These are phyloP conservation scores for Calliphora vomitoria DNA, from an alignment of 2,888 invertebrate genomes.

Conservation along the genomic window DNA sequence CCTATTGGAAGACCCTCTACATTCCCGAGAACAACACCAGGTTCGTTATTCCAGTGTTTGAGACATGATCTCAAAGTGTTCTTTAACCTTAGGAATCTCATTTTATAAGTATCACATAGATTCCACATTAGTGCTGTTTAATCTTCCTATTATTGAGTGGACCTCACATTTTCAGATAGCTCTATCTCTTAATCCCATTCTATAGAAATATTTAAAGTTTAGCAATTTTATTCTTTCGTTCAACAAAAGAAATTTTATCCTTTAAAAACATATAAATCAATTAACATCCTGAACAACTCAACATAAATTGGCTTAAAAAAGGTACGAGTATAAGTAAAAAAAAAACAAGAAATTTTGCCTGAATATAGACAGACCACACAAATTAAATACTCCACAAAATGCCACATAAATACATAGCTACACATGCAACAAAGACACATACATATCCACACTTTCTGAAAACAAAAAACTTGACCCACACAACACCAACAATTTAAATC, in stretches of 20 bases:
- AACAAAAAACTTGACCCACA: slow-evolving; percentile 36
- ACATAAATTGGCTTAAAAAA: slow-evolving; percentile 20
- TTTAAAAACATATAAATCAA: slow-evolving; percentile 14
- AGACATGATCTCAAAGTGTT: no score
- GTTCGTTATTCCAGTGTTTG: no score
- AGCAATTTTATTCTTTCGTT: not conserved
- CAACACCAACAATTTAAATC: slow-evolving; percentile 66
- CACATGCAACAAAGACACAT: not conserved
- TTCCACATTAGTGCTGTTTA: no score
- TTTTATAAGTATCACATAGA: no score
- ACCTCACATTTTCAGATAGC: no score
- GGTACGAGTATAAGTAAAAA: not conserved
- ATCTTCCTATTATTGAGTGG: no score
- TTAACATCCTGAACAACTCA: not conserved
- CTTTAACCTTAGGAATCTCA: no score
- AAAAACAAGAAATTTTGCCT: not conserved
- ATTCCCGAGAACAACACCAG: no score
- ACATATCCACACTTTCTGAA: not conserved
- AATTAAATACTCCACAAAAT: slow-evolving; percentile 19
- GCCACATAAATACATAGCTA: not conserved
- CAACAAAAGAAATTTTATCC: slow-evolving; percentile 2
- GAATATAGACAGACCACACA: slow-evolving; percentile 32
- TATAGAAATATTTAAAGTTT: no score
- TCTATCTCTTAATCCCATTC: no score
- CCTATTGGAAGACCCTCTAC: no score